Evolutionary conservation across 2,888 invertebrate species (phyloP), one percentile per base, ranked within the genome.

Genomic region (Troides oblongomaculatus): DNA sequence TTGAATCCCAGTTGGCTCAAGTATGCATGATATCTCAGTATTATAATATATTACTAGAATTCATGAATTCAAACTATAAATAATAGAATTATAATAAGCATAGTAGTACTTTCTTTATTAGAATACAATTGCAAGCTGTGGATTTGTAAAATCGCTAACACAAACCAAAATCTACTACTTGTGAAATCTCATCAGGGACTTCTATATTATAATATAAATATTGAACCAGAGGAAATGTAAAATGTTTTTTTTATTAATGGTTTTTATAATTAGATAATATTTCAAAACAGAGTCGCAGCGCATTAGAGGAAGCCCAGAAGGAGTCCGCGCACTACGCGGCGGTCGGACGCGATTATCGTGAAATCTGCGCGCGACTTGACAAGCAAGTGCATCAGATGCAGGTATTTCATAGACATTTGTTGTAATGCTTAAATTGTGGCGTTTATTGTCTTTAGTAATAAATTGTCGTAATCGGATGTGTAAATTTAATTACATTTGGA

Each of bases 341-440:
- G 23, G 98, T 99, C 60, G 97, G 98, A 75, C 93, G 96, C 64
- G 99, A 99, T 80, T 99, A 99, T 82, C 97, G 99, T 86, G 95
- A 97, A 89, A 95, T 99, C 64, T 97, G 98, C 85, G 97, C 97
- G 77, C 93, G 98, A 2, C 93, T 98, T 67, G 98, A 98, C 86
- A 94, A 94, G 72, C 97, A 97, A 82, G 93, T 97, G 76, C 94
- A 96, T 72, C 80, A 79, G n/a, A 74, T 92, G 75, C 89, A 90
- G 85, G 89, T 85, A n/a, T n/a, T n/a, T 53, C 6, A 18, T n/a
- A 18, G 10, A 0, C 18, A n/a, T 18, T n/a, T n/a, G 1, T 8
- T 53, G 18, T 6, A 53, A 4, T 14, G 14, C 4, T 46, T 46
- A 46, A 14, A 30, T 30, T 3, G 30, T 30, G 0, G 30, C 2